A percentile compares a stretch with the other conserved stretches of the same genome.
Conservation (phyloP, 2,888 invertebrate species). For the Lymantria monacha region DNA sequence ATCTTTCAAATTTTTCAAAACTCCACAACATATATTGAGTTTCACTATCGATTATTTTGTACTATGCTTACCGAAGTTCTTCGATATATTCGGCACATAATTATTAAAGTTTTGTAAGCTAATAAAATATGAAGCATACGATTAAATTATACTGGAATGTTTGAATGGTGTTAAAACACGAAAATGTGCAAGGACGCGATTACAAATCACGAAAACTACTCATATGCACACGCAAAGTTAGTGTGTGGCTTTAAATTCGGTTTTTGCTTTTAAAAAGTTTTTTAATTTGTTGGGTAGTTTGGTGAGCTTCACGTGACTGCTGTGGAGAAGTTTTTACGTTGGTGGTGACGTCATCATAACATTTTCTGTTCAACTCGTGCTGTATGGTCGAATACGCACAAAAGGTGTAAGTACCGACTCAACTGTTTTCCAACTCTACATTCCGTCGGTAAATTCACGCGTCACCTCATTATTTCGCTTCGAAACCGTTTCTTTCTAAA, state of each 20-base stretch:
- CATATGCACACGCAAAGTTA: conserved; percentile 13
- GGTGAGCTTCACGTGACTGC: background rate
- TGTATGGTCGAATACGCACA: conserved; percentile 48
- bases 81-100: too few relatives aligned
- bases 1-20: conserved; percentile 47
- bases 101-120: too few relatives aligned
- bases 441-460: conserved; percentile 49
- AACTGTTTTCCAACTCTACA: conserved; percentile 35
- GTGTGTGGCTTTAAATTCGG: conserved; percentile 27
- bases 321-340: too few relatives aligned
- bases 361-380: conserved; percentile 16
- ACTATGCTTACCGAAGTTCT: too few relatives aligned
- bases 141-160: conserved; percentile 1
- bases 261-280: conserved; percentile 28
- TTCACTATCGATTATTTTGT: conserved; percentile 5
- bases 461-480: conserved; percentile 71
- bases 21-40: conserved; percentile 34
- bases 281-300: conserved; percentile 30
- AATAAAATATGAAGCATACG: background rate
- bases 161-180: conserved; percentile 19
- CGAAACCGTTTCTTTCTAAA: conserved; percentile 54
- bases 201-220: too few relatives aligned
- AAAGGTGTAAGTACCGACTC: conserved; percentile 39
- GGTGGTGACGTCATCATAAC: too few relatives aligned
- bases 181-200: conserved; percentile 18